Base-by-base conservation (phyloP, 2,797 vertebrate genomes). In the Malurus leucopterus region DNA sequence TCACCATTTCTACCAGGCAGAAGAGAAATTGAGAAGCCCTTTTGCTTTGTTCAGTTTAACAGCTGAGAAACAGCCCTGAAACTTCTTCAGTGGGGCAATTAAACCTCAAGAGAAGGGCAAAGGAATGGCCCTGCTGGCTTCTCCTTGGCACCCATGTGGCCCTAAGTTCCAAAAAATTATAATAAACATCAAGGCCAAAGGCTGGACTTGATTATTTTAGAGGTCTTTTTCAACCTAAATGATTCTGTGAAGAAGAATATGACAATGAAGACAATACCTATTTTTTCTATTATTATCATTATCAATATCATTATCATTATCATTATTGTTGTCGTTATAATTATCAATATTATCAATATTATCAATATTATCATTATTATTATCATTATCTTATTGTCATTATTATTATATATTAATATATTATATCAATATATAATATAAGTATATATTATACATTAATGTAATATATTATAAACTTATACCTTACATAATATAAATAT, bases 51-150 rank as follows among this genome's bases (percentile, higher is more conserved):
- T 54, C 20, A 47, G 6, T 30, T 22, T 36, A 67, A 70, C 9
- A 16, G 32, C 46, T 43, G 17, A 61, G 55, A 40, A 70, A 61
- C 15, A 82, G 18, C 43, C 46, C 44, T 57, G 26, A 59, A 34
- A 36, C 5, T 2, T 10, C 65, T 58, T 27, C 29, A 32, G 0
- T 0, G 2, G 9, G 11, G 8, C 16, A 59, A 43, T 29, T 69
- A 89, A 68, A 40, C 7, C 15, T 27, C 17, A 1, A 74, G 34
- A 21, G 13, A 68, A 77, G 23, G 50, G 43, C 17, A 88, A 79
- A 67, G 19, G 15, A 65, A 76, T 15, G 15, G 13, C 20, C 87
- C 20, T 32, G 32, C 30, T 41, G 47, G 43, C 38, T 61, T 7
- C 40, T 54, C 58, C 46, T 36, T 30, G 26, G 6, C 17, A 54